These are phyloP conservation scores for Eledona agricola DNA, from an alignment of 2,888 invertebrate species.

Conservation along the genomic window DNA sequence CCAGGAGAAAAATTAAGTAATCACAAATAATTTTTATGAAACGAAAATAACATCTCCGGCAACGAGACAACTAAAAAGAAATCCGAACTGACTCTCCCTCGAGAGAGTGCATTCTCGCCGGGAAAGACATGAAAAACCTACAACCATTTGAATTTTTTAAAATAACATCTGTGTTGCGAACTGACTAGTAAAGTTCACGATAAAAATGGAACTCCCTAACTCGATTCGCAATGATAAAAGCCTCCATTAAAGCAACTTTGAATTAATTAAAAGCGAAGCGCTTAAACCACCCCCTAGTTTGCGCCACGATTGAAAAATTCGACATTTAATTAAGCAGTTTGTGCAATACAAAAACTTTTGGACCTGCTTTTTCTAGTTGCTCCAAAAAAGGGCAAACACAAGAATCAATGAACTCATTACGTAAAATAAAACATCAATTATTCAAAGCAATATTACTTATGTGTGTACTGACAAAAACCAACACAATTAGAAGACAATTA, in stretches of 20 bases:
- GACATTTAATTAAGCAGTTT: no score
- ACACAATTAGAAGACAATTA: no score
- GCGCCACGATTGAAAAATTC: no score
- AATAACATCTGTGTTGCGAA: slow-evolving; percentile 7
- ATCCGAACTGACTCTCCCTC: slow-evolving; percentile 5
- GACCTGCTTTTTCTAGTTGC: no score
- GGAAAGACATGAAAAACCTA: slow-evolving; percentile 13
- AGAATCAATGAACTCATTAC: no score
- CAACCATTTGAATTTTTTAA: slow-evolving; percentile 19
- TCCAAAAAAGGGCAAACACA: no score
- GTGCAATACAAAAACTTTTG: no score
- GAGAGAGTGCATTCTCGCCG: slow-evolving; percentile 1
- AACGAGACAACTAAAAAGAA: slow-evolving; percentile 9
- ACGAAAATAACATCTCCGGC: slow-evolving; percentile 10
- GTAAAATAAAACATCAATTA: no score
- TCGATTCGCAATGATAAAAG: slow-evolving; percentile 8
- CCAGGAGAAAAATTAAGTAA: neutral
- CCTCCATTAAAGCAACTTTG: slow-evolving; percentile 5
- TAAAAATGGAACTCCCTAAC: slow-evolving; percentile 8
- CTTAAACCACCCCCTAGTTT: no score
- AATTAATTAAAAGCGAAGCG: slow-evolving; percentile 9
- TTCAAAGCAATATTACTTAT: no score
- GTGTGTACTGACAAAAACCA: no score
- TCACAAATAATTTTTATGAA: neutral
- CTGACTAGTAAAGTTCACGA: slow-evolving; percentile 6